Evolutionary conservation across 1,140 invertebrate species (phyloP), one percentile per base, ranked within the genome.

Genomic region (Euwallacea fornicatus): DNA sequence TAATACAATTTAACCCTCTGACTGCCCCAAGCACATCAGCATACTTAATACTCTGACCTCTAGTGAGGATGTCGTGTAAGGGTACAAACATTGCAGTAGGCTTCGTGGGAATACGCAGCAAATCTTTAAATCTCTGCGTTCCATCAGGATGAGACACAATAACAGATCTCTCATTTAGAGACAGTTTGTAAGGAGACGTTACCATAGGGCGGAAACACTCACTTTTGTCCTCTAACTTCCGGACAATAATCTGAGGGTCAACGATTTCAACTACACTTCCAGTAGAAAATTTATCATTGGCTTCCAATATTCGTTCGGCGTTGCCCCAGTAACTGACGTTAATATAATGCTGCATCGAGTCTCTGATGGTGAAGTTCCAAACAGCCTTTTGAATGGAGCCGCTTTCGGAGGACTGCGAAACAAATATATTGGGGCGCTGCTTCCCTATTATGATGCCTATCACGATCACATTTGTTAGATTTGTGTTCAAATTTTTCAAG

Each of bases 281-380:
- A 11, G 88, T 85, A 59, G 84, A 82, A 80, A 87, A 89, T 68
- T 80, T 84, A 66, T 84, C 83, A 73, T 85, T 84, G 58, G 88
- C 80, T 65, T 84, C 83, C 33, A 82, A 81, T 6, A 90, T 82
- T 73, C 83, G 88, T 72, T 87, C 84, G 47, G 84, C 79, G 21
- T 83, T 83, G 8, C 89, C 89, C 89, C 89, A 91, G 69, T 86
- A 87, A 10, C 88, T 86, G 2, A 85, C 85, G 78, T 91, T 91
- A 46, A 90, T 88, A 33, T 87, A 88, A 78, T 91, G 87, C 3
- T 85, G 76, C 7, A 85, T 80, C 7, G 88, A 88, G 83, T 91
- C 90, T 66, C 89, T 81, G 7, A 91, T 68, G 1, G 89, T 91
- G 76, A 91, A 90, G 71, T 86, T 88, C 85, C 87, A 90, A 43